A percentile compares a stretch with the other conserved stretches of the same genome.
Conservation (phyloP, 2,797 vertebrate genomes). For the Enteromius afrohamiltoni region DNA sequence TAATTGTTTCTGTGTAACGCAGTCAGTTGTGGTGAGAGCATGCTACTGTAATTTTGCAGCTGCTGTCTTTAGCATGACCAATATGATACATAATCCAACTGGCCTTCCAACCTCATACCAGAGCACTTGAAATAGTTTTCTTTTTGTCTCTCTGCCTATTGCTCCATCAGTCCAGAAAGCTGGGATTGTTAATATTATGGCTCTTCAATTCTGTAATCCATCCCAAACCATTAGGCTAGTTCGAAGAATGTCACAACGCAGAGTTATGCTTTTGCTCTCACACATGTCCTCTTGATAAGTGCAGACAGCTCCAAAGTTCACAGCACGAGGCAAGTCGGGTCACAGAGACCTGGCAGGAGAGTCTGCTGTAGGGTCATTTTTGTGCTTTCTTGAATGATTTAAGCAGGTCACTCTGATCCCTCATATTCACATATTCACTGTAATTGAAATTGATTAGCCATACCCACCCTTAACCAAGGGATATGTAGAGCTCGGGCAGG, state of each 20-base stretch:
- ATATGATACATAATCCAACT: conserved; percentile 72
- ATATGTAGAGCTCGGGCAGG: conserved; percentile 60
- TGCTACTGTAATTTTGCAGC: conserved; percentile 80
- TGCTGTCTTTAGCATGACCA: conserved; percentile 75
- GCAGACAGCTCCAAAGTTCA: conserved; percentile 30
- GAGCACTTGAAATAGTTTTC: conserved; percentile 74
- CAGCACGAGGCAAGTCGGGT: conserved; percentile 42
- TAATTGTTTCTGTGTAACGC: conserved; percentile 74
- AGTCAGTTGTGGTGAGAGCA: conserved; percentile 73
- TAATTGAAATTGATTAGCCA: conserved; percentile 71
- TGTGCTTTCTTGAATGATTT: conserved; percentile 44
- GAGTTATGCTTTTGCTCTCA: conserved; percentile 17
- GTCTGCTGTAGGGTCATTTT: conserved; percentile 44
- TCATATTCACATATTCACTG: conserved; percentile 63
- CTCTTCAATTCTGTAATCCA: conserved; percentile 58
- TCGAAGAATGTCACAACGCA: conserved; percentile 43
- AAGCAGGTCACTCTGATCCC: conserved; percentile 41
- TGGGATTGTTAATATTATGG: conserved; percentile 67
- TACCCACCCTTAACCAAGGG: conserved; percentile 52
- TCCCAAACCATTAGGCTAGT: conserved; percentile 54
- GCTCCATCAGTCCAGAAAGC: conserved; percentile 15
- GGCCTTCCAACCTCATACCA: conserved; percentile 75
- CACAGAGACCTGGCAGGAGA: conserved; percentile 44
- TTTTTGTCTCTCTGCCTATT: conserved; percentile 62
- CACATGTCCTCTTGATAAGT: conserved; percentile 39